Evolutionary conservation across 2,888 invertebrate genomes (phyloP).

Genomic region (Oegoconia quadripuncta): DNA sequence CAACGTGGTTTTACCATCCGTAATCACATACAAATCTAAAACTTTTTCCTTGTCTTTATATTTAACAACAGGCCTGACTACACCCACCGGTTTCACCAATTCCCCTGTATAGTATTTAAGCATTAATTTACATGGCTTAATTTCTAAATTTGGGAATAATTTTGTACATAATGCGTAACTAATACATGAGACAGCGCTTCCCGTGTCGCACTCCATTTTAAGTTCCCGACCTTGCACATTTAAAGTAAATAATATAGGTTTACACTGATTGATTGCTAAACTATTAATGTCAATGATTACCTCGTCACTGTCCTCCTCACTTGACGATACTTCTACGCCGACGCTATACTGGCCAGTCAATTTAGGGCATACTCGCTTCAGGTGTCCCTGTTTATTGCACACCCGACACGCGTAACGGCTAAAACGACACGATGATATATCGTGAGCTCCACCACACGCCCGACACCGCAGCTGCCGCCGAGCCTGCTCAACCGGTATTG

Average conservation of each 20-base stretch:
- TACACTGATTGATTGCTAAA: background rate
- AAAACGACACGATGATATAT: background rate
- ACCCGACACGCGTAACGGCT: constrained; percentile 1
- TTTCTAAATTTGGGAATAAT: background rate
- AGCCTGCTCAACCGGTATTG: no score
- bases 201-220: constrained; percentile 16
- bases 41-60: constrained; percentile 3
- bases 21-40: constrained; percentile 12
- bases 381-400: constrained; percentile 3
- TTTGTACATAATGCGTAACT: constrained; percentile 4
- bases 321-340: background rate
- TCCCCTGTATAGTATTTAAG: constrained; percentile 12
- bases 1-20: background rate
- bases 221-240: background rate
- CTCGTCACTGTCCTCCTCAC: no score
- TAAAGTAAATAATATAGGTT: background rate
- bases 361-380: background rate
- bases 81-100: constrained; percentile 8
- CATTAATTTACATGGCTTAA: constrained; percentile 2
- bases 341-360: background rate
- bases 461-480: background rate
- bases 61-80: constrained; percentile 6
- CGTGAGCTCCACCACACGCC: background rate
- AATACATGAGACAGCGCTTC: constrained; percentile 15
- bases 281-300: background rate